Conservation (phyloP, 2,797 vertebrate species). For the Monodelphis domestica region DNA sequence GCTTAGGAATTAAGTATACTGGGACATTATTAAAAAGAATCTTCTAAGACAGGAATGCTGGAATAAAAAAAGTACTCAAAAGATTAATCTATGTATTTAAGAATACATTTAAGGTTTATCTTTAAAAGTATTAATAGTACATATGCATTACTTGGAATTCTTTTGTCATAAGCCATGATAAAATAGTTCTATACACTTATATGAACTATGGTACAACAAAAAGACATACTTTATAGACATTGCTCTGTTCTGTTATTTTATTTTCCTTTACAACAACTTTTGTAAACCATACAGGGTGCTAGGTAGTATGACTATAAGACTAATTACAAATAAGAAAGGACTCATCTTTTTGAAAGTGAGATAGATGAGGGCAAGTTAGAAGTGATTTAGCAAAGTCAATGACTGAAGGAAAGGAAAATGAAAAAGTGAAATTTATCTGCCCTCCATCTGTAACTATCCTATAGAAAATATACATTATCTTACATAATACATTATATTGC, state of each 20-base stretch:
- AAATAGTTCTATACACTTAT: background rate
- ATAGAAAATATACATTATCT: background rate
- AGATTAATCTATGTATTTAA: constrained; percentile 24
- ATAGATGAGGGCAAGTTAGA: background rate
- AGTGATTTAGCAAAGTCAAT: background rate
- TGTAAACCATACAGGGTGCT: background rate
- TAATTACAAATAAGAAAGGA: background rate
- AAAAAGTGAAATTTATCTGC: background rate
- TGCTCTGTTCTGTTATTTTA: constrained; percentile 48
- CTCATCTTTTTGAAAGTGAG: background rate
- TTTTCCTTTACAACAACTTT: constrained; percentile 6
- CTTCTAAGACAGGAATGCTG: background rate
- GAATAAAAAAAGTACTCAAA: constrained; percentile 5
- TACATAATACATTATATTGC: background rate
- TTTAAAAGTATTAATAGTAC: background rate
- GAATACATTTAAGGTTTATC: constrained; percentile 35
- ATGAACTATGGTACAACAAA: background rate
- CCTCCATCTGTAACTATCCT: background rate
- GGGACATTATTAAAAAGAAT: background rate
- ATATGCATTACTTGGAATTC: constrained; percentile 28
- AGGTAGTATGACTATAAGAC: background rate
- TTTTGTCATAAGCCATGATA: constrained; percentile 43
- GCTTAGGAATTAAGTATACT: constrained; percentile 34
- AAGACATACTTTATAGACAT: background rate
- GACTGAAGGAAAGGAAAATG: background rate